Base-by-base conservation (phyloP, 2,113 vertebrate species). In the Aphyosemion australe region DNA sequence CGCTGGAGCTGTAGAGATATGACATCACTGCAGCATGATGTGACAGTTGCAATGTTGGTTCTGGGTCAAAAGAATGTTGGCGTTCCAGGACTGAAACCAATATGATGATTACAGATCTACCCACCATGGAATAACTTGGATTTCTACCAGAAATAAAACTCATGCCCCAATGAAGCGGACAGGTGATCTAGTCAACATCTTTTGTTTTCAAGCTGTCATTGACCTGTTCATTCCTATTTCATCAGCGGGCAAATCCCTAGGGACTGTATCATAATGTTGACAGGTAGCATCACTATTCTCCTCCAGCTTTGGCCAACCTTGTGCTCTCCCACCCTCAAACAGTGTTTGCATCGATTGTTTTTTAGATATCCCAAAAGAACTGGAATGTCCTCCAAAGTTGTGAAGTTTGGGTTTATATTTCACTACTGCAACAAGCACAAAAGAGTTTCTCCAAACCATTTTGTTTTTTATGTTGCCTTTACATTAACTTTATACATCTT, bases 261-360 rank as follows among this genome's bases (percentile, higher is more conserved):
- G 81, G 80, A 61, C 53, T 39, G 61, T 19, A 74, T 74, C 67
- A 66, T 56, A 41, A 55, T 53, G 58, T 50, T 84, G 85, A 83
- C 84, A 80, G 70, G 73, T 72, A 65, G 43, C 48, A 46, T 62
- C 46, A 2, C 53, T 58, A 53, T 74, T 72, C 42, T 57, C 37
- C 61, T 69, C 48, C 69, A 59, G 46, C 48, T 47, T 45, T 39
- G 54, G 74, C 71, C 69, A 79, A 72, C 65, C 69, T 83, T 80
- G 61, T 43, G 31, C 58, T 47, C 61, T 69, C 55, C 32, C 59
- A 53, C 67, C 67, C 59, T 26, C 20, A 18, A 74, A 87, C 59
- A 43, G 0, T 13, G 58, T 83, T 88, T 86, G 80, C 72, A 88
- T 86, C 69, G 79, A 91, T 82, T 74, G 57, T 49, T 66, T 72